Evolutionary conservation across 64 coral and sea anemone species (phyloP).

Genomic region (Catalaphyllia jardinei): DNA sequence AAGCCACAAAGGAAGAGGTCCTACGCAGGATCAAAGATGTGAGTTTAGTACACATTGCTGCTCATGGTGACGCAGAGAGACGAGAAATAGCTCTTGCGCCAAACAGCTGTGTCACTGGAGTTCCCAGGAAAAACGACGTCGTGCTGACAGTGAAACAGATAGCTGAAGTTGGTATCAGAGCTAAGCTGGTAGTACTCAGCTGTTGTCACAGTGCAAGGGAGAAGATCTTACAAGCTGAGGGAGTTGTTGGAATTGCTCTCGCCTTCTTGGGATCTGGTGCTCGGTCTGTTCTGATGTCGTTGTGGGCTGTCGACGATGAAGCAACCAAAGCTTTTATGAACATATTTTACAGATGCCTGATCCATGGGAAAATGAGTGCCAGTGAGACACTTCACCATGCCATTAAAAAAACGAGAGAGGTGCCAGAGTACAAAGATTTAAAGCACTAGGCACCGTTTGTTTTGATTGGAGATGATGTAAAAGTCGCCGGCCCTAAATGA

Average conservation of each 20-base stretch:
- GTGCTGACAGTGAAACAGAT: constrained; percentile 45
- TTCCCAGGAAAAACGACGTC: constrained; percentile 30
- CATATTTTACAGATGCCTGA: constrained; percentile 32
- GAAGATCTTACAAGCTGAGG: constrained; percentile 27
- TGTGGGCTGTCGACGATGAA: constrained; percentile 51
- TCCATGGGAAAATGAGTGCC: constrained; percentile 19
- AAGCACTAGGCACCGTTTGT: constrained; percentile 51
- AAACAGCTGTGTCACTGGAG: not conserved
- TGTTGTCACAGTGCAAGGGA: constrained; percentile 50
- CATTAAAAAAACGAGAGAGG: constrained; percentile 13
- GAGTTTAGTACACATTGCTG: constrained; percentile 46
- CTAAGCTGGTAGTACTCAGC: constrained; percentile 51
- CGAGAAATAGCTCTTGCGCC: constrained; percentile 43
- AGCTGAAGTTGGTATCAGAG: constrained; percentile 3
- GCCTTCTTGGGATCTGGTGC: constrained; percentile 33
- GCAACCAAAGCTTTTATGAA: constrained; percentile 45
- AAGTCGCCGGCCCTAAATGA: not conserved
- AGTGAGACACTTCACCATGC: constrained; percentile 35
- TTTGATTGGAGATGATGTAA: constrained; percentile 48
- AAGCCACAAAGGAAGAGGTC: constrained; percentile 33
- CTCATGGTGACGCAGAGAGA: constrained; percentile 40
- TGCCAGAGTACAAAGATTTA: not conserved
- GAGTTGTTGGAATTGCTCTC: constrained; percentile 26
- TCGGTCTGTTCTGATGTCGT: constrained; percentile 28
- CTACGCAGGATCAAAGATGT: constrained; percentile 29